Evolutionary conservation across 2,888 invertebrate genomes (phyloP), one percentile per base, ranked within the genome.

Genomic region (Lasioglossum calceatum): DNA sequence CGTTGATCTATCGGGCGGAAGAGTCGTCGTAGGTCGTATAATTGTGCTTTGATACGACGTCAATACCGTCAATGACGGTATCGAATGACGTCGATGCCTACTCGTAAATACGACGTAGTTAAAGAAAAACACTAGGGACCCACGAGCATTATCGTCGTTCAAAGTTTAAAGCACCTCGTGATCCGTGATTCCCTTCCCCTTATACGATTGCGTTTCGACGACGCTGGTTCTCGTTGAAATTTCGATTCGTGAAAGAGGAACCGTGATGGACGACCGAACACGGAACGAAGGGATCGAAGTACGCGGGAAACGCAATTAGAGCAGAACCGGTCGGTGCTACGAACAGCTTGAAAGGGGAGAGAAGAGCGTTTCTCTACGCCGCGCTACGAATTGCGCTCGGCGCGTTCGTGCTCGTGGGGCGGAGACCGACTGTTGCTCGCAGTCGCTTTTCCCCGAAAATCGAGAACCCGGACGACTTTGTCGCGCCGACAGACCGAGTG

Each of bases 221-320:
- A 10, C 2, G 54, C 8, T 2, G 67, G 50, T 23, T 47, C 14
- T 42, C 12, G 42, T 76, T 19, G 4, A 44, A 39, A 16, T 47
- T 47, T 70, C 50, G 73, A 19, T 64, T n/a, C 77, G 80, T 73
- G 50, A n/a, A 90, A 83, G 84, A 87, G 88, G 84, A 90, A 84
- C 81, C 84, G 77, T 80, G 84, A 86, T 78, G 89, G 85, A 87
- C 89, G 87, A 81, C 88, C 67, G 67, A 36, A 67, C 67, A 67
- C 67, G 67, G 36, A 36, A 64, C 84, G 85, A 81, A 87, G 87
- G 90, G 82, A 83, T 77, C 79, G 72, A 77, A 82, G 85, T 84
- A 86, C 84, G 87, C 85, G 89, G 88, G 87, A 91, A 93, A 91
- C 88, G 92, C 91, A 92, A 92, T 92, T 92, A 92, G 92, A 92